Base-by-base conservation (phyloP, 2,888 invertebrate genomes). In the Cecidostiba fungosa region DNA sequence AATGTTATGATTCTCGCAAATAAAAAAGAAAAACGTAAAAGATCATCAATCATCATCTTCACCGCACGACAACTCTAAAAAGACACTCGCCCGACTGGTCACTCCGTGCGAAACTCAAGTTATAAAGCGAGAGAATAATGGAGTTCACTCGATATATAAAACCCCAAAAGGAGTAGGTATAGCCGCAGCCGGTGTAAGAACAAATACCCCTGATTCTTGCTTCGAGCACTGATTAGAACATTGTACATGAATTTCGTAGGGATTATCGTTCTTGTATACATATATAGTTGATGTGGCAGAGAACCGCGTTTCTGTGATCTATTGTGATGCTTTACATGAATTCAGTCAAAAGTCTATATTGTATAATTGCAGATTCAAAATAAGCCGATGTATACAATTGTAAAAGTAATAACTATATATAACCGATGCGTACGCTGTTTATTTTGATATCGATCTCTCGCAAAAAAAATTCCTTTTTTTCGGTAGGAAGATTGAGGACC, bases 61-160 rank as follows among this genome's bases (percentile, higher is more conserved):
- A 86, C 81, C 84, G 79, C 76, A 86, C 76, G 76, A 26, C 69
- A 73, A 82, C 77, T 73, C 73, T 76, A 59, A 32, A 29, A 80
- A 77, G 80, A 72, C 69, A 76, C 77, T 78, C 62, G 77, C 54
- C 77, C 86, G 39, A 39, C 72, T n/a, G 54, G 77, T 77, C 80
- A 86, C 70, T 70, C 77, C 70, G 83, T 83, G 83, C 80, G 79
- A 59, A 62, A 66, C 23, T 12, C 10, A 19, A n/a, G 26, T 16
- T 1, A 5, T 23, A 66, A 72, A 77, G 19, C 23, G 5, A 77
- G 50, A 74, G 74, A 69, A 4, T 19, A 14, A 47, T 59, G 54
- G 54, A 59, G 54, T n/a, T 4, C 12, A n/a, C n/a, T n/a, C n/a
- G n/a, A n/a, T n/a, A n/a, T n/a, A n/a, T n/a, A n/a, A n/a, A n/a